Conservation (phyloP, 2,113 vertebrate genomes). For the Oxygymnocypris stewartii region DNA sequence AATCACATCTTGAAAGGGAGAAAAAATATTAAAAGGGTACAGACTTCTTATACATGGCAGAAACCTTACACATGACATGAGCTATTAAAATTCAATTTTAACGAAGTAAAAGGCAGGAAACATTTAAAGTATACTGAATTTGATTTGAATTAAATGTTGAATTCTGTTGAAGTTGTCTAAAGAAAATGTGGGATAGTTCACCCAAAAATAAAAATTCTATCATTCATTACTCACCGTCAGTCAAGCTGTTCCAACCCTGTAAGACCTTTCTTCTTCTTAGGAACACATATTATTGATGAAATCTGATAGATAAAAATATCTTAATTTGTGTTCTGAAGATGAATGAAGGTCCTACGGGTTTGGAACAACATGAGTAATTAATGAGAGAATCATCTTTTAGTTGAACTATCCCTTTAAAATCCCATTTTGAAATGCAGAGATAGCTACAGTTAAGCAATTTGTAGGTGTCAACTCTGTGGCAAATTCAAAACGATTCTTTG, state of each 20-base stretch:
- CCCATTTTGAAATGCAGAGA: background rate
- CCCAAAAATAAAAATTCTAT: too few relatives aligned
- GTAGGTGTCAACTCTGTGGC: background rate
- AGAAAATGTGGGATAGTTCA: too few relatives aligned
- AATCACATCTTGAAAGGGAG: constrained; percentile 25
- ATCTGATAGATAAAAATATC: too few relatives aligned
- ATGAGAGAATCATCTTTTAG: too few relatives aligned
- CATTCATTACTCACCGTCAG: too few relatives aligned
- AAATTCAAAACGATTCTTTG: background rate
- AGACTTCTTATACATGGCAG: background rate
- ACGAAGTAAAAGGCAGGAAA: background rate
- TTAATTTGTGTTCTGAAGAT: too few relatives aligned
- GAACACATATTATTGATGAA: too few relatives aligned
- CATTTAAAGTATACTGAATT: background rate
- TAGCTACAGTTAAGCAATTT: background rate
- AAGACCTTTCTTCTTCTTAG: too few relatives aligned
- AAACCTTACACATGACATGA: background rate
- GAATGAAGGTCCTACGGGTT: too few relatives aligned
- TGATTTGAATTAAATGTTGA: background rate
- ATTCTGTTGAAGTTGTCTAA: background rate
- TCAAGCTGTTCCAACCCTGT: too few relatives aligned
- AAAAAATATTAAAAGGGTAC: background rate
- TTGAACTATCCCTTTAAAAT: background rate
- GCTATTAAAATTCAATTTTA: background rate
- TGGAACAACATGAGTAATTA: too few relatives aligned